phyloP scores from a whole-genome alignment of 2,113 vertebrate genomes.

The Serilophus lunatus region DNA sequence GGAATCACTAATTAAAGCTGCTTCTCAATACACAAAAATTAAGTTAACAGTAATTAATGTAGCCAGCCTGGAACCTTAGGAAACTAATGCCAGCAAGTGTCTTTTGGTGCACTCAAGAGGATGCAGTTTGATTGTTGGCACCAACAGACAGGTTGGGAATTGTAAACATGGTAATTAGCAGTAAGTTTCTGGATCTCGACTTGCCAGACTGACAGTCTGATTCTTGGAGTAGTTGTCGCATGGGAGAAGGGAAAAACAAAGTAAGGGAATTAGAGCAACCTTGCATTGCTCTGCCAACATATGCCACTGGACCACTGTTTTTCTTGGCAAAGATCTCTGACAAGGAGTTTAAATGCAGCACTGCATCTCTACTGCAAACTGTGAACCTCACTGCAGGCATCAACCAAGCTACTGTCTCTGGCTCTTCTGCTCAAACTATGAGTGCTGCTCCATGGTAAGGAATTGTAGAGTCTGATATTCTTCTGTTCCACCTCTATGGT shows the following conservation, averaged over 20 bases:
- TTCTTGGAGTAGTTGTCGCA: slow-evolving; percentile 69
- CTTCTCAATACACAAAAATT: slow-evolving; percentile 56
- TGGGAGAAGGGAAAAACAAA: slow-evolving; percentile 71
- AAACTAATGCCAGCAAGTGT: slow-evolving; percentile 72
- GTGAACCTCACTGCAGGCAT: slow-evolving; percentile 63
- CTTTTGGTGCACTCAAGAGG: slow-evolving; percentile 73
- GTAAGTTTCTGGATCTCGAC: slow-evolving; percentile 76
- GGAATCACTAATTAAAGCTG: slow-evolving; percentile 60
- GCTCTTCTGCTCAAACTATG: neutral
- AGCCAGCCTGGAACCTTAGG: slow-evolving; percentile 72
- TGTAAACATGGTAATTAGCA: slow-evolving; percentile 80
- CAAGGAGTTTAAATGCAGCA: slow-evolving; percentile 58
- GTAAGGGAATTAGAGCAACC: slow-evolving; percentile 71
- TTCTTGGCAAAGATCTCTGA: slow-evolving; percentile 73
- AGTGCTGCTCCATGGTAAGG: neutral
- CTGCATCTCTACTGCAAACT: slow-evolving; percentile 55
- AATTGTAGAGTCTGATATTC: neutral
- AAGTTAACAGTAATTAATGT: slow-evolving; percentile 78
- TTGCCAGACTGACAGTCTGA: slow-evolving; percentile 74
- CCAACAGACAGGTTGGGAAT: slow-evolving; percentile 76
- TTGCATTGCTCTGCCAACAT: slow-evolving; percentile 64
- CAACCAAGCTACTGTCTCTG: slow-evolving; percentile 43
- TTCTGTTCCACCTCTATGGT: neutral
- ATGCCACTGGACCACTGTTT: slow-evolving; percentile 75
- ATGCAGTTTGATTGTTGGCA: slow-evolving; percentile 72